Conservation (phyloP, 2,888 invertebrate genomes). For the Exocentrus adspersus region DNA sequence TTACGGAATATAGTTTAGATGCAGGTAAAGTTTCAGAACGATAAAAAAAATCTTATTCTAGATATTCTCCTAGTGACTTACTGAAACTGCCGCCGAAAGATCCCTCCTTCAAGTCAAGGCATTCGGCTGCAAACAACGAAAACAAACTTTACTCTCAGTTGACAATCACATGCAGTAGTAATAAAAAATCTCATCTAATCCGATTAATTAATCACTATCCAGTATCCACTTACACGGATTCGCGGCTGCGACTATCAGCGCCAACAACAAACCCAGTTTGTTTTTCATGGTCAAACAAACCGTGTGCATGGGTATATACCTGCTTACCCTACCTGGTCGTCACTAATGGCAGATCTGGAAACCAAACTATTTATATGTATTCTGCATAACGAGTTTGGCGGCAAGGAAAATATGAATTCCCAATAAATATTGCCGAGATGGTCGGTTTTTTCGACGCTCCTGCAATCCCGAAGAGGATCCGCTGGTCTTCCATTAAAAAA, state of each 20-base stretch:
- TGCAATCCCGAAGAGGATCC: slow-evolving; percentile 9
- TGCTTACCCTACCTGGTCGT: slow-evolving; percentile 36
- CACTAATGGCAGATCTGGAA: slow-evolving; percentile 32
- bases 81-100: slow-evolving; percentile 37
- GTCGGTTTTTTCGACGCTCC: slow-evolving; percentile 10
- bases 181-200: no score
- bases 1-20: no score
- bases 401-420: slow-evolving; percentile 21
- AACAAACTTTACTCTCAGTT: slow-evolving; percentile 24
- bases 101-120: slow-evolving; percentile 28
- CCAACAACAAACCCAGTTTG: slow-evolving; percentile 35
- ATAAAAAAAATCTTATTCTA: no score
- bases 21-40: no score
- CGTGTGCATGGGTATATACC: no score
- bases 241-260: slow-evolving; percentile 33
- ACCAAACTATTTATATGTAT: slow-evolving; percentile 38
- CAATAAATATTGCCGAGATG: neutral
- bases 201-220: no score
- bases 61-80: no score
- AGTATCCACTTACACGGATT: slow-evolving; percentile 40
- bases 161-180: no score
- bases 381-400: slow-evolving; percentile 25
- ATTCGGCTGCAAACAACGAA: slow-evolving; percentile 32
- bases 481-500: neutral
- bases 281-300: slow-evolving; percentile 38